Percentiles rank a stretch among this genome's conserved stretches.
Evolutionary conservation across 2,797 vertebrate species (phyloP).

Genomic region (Alauda arvensis): DNA sequence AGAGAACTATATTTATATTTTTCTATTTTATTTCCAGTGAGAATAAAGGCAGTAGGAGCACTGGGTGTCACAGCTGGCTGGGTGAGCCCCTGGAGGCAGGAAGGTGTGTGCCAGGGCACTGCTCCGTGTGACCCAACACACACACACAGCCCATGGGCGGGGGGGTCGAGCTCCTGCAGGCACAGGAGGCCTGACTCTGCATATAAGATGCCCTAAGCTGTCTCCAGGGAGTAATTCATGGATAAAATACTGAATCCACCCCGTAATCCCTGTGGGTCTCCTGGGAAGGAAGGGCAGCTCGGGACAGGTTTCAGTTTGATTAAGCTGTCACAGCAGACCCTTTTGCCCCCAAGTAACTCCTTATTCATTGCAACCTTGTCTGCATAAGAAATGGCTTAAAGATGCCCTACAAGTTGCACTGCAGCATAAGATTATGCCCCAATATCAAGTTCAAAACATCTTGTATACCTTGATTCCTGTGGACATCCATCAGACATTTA

Average conservation of each 20-base stretch:
- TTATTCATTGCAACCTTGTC: not conserved
- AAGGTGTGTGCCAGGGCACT: rapidly evolving
- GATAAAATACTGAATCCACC: not conserved
- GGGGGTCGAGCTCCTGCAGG: not conserved
- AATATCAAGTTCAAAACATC: not conserved
- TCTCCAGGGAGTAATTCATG: slow-evolving; percentile 1
- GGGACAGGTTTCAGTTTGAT: not conserved
- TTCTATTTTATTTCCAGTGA: not conserved
- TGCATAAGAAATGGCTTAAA: not conserved
- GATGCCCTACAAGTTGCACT: not conserved
- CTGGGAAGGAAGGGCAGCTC: not conserved
- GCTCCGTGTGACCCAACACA: not conserved
- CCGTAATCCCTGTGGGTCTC: not conserved
- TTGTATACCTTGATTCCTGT: not conserved
- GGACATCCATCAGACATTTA: not conserved
- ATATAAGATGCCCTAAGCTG: not conserved
- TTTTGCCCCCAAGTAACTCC: rapidly evolving
- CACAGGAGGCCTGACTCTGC: not conserved
- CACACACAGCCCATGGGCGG: rapidly evolving
- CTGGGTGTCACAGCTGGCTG: not conserved
- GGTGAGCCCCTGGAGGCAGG: not conserved
- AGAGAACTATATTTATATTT: not conserved
- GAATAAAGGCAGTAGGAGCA: not conserved
- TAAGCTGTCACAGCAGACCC: not conserved
- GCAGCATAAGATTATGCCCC: not conserved